phyloP scores from a whole-genome alignment of 2,113 vertebrate genomes.

The Petrocephalus zakoni region DNA sequence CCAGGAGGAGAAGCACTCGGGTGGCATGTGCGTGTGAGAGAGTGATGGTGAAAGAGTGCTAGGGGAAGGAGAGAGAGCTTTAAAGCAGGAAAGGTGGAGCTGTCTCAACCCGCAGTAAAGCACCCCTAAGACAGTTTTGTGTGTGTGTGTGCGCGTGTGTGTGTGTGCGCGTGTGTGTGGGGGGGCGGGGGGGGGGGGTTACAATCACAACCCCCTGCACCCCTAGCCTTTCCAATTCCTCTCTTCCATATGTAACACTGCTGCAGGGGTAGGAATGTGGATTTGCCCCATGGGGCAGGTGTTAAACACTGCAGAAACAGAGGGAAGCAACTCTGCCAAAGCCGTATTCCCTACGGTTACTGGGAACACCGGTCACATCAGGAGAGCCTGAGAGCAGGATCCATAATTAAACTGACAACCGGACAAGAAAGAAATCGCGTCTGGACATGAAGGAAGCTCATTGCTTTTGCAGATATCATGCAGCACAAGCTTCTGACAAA shows the following conservation, averaged over 20 bases:
- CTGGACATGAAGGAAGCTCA: neutral
- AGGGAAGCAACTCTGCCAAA: conserved; percentile 1
- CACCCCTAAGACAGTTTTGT: neutral
- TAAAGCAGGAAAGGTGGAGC: conserved; percentile 49
- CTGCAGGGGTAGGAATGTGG: conserved; percentile 6
- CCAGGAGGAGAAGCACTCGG: conserved; percentile 8
- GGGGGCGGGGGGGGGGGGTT: conserved; percentile 4
- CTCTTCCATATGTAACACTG: neutral
- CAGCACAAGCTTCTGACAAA: neutral
- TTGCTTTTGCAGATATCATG: neutral
- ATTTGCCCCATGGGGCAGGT: conserved; percentile 10
- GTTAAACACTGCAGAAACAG: neutral
- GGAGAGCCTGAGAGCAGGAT: neutral
- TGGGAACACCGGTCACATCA: neutral
- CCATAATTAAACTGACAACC: neutral
- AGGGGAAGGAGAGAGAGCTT: conserved; percentile 18
- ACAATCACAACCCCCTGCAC: neutral
- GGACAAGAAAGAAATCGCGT: neutral
- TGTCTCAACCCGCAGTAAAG: conserved; percentile 54
- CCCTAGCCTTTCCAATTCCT: neutral
- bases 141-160: neutral
- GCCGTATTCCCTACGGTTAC: neutral
- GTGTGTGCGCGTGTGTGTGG: neutral
- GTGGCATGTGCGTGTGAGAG: conserved; percentile 17
- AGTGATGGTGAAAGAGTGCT: neutral